Evolutionary conservation across 2,113 vertebrate species (phyloP).

Genomic region (Mesembrinibis cayennensis): DNA sequence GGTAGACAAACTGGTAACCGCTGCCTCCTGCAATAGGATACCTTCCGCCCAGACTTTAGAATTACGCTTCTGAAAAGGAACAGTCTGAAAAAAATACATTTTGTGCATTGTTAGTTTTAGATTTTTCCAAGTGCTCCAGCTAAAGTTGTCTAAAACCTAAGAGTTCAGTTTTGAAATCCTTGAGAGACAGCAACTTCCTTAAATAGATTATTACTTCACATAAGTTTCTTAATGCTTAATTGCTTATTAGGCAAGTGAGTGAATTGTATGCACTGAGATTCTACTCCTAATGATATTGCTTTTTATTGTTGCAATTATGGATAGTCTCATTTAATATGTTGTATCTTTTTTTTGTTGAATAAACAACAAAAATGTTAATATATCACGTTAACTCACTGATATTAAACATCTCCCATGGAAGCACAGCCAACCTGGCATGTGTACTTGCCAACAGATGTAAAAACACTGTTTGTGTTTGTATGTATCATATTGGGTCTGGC

Average conservation of each 20-base stretch:
- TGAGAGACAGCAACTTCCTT: neutral
- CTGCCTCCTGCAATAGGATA: neutral
- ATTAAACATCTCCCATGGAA: neutral
- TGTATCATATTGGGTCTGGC: neutral
- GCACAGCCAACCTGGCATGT: neutral
- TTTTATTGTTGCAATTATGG: constrained; percentile 11
- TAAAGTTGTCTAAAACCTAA: neutral
- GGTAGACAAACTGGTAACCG: neutral
- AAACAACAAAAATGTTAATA: neutral
- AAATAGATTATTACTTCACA: neutral
- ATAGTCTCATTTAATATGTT: neutral
- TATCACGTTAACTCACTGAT: neutral
- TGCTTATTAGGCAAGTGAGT: neutral
- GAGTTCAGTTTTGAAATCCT: neutral
- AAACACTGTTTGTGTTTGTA: neutral
- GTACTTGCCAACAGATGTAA: constrained; percentile 6
- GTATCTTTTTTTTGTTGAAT: neutral
- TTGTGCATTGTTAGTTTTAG: neutral
- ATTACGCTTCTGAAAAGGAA: neutral
- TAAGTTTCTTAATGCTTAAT: neutral
- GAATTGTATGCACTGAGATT: neutral
- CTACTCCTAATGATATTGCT: neutral
- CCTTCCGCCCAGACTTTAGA: neutral
- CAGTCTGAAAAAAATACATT: neutral
- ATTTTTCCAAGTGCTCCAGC: neutral